A percentile compares a stretch with the other conserved stretches of the same genome.
These are phyloP conservation scores for Galerucella nymphaeae DNA, from an alignment of 2,888 invertebrate species.

Conservation along the genomic window DNA sequence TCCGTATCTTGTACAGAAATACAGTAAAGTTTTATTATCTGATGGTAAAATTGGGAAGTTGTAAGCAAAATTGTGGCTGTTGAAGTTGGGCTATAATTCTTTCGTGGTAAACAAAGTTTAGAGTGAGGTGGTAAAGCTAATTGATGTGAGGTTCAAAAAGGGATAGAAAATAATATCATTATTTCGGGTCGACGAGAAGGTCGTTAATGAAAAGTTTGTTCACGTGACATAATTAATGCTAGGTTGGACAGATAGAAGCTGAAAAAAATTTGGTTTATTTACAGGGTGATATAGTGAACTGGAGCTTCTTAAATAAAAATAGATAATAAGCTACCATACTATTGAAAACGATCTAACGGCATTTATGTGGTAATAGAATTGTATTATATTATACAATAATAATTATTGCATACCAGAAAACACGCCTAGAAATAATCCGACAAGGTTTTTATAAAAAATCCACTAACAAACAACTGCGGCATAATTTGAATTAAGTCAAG, in stretches of 20 bases:
- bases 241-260: not conserved
- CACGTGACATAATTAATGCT: not conserved
- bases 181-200: not conserved
- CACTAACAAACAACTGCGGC: not conserved
- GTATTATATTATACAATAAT: constrained; percentile 31
- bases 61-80: not conserved
- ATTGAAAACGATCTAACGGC: constrained; percentile 30
- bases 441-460: constrained; percentile 11
- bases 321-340: not conserved
- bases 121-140: not conserved
- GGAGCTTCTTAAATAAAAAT: not conserved
- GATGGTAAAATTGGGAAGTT: not conserved
- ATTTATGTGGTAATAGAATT: constrained; percentile 29
- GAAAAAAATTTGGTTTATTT: not conserved
- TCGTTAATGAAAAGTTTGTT: not conserved
- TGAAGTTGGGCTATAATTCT: not conserved
- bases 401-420: constrained; percentile 31
- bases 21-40: not conserved
- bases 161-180: constrained; percentile 4
- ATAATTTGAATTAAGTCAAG: not conserved
- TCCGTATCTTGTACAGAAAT: too few species aligned
- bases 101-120: not conserved
- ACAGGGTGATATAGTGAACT: too few species aligned
- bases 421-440: constrained; percentile 30
- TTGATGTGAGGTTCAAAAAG: constrained; percentile 4